Evolutionary conservation across 1,140 invertebrate genomes (phyloP).

Genomic region (Dendrolimus punctatus): DNA sequence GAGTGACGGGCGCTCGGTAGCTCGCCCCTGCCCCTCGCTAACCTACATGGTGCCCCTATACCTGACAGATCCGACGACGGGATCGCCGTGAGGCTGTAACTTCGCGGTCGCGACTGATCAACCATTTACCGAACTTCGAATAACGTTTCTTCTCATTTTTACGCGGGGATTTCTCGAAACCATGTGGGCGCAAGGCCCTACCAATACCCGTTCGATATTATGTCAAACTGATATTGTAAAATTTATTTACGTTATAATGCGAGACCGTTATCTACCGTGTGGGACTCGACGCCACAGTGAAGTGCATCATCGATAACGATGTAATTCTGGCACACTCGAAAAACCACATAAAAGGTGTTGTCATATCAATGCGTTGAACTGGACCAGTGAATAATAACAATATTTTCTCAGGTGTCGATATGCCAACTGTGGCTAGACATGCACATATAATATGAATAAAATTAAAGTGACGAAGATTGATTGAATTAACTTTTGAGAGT

Average conservation of each 20-base stretch:
- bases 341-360: constrained; percentile 14
- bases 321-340: constrained; percentile 14
- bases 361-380: constrained; percentile 5
- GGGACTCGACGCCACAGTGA: constrained; percentile 26
- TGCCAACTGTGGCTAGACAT: neutral
- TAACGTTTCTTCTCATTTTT: constrained; percentile 51
- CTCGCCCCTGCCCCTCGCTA: constrained; percentile 26
- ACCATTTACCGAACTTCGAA: constrained; percentile 48
- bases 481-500: constrained; percentile 20
- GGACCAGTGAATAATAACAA: constrained; percentile 4
- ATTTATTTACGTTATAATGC: constrained; percentile 41
- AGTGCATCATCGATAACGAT: constrained; percentile 32
- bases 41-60: constrained; percentile 30
- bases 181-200: constrained; percentile 30
- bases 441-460: constrained; percentile 4
- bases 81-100: constrained; percentile 29
- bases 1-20: constrained; percentile 33
- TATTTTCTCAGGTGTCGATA: constrained; percentile 15
- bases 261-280: constrained; percentile 46
- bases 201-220: constrained; percentile 35
- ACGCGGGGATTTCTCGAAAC: constrained; percentile 31
- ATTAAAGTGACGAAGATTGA: constrained; percentile 18
- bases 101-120: constrained; percentile 42
- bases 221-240: constrained; percentile 45
- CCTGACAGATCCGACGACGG: constrained; percentile 47